Conservation (phyloP, 2,888 invertebrate genomes). For the Atethmia centrago region DNA sequence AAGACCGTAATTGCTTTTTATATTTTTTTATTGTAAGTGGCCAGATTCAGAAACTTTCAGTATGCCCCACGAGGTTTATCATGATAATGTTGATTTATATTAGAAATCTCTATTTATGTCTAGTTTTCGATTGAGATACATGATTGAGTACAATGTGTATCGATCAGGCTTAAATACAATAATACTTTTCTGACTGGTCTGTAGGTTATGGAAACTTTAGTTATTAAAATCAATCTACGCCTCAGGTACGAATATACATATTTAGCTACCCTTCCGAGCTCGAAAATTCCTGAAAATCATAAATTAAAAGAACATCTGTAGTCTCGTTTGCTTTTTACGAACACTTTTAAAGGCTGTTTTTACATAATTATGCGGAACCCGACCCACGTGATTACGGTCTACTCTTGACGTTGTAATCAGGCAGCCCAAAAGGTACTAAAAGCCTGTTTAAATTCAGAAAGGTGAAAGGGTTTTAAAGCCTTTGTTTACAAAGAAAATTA, state of each 20-base stretch:
- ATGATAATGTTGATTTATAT: too few species aligned
- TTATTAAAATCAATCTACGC: conserved; percentile 32
- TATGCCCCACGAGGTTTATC: too few species aligned
- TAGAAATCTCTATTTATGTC: too few species aligned
- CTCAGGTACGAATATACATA: conserved; percentile 21
- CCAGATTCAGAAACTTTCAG: too few species aligned
- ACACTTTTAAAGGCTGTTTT: conserved; percentile 62
- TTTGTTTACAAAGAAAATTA: conserved; percentile 60
- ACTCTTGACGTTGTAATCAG: conserved; percentile 59
- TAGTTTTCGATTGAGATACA: too few species aligned
- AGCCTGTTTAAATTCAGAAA: conserved; percentile 59
- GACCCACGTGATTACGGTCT: conserved; percentile 57
- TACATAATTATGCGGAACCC: conserved; percentile 67
- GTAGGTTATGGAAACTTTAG: too few species aligned
- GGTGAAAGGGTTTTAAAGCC: conserved; percentile 56
- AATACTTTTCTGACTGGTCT: too few species aligned
- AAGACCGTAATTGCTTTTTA: too few species aligned
- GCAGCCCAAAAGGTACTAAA: conserved; percentile 54
- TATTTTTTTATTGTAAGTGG: too few species aligned
- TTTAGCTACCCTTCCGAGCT: background rate
- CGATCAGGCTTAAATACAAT: too few species aligned
- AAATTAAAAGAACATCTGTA: conserved; percentile 53
- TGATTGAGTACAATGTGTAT: too few species aligned
- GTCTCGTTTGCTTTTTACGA: conserved; percentile 43
- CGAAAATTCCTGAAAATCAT: conserved; percentile 53